A percentile compares a stretch with the other conserved stretches of the same genome.
Conservation (phyloP, 2,888 invertebrate species). For the Orthonychiurus folsomi region DNA sequence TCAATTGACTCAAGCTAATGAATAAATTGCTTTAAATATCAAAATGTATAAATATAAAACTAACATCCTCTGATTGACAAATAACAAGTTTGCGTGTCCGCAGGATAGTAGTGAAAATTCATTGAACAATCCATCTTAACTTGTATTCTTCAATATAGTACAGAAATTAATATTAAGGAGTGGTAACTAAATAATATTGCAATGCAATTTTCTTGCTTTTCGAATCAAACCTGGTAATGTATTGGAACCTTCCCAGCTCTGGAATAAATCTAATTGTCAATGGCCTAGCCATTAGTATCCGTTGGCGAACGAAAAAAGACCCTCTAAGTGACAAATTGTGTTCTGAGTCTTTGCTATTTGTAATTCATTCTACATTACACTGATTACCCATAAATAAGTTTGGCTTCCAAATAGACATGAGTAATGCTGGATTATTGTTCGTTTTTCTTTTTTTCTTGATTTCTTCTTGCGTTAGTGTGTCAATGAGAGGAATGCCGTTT, state of each 20-base stretch:
- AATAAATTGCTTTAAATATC: neutral
- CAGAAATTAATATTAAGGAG: neutral
- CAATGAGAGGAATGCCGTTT: neutral
- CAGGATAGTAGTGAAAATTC: slow-evolving; percentile 17
- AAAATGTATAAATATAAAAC: neutral
- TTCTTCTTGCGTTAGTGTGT: slow-evolving; percentile 8
- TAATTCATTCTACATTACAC: too few relatives aligned
- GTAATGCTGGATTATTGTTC: slow-evolving; percentile 13
- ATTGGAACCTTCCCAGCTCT: slow-evolving; percentile 17
- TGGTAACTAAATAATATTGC: too few relatives aligned
- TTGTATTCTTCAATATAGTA: slow-evolving; percentile 1
- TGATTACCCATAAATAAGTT: slow-evolving; percentile 19
- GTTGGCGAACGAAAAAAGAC: slow-evolving; percentile 10
- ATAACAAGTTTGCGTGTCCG: slow-evolving; percentile 17
- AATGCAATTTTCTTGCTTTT: too few relatives aligned
- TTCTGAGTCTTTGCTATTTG: too few relatives aligned
- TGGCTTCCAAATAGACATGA: slow-evolving; percentile 17
- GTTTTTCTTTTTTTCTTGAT: slow-evolving; percentile 7
- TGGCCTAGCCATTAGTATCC: slow-evolving; percentile 11
- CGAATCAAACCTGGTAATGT: slow-evolving; percentile 13
- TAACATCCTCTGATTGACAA: slow-evolving; percentile 16
- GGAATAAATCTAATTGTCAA: slow-evolving; percentile 16
- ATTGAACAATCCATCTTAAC: slow-evolving; percentile 16
- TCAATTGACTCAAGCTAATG: neutral
- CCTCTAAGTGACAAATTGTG: slow-evolving; percentile 11